These are phyloP conservation scores for Pyxicephalus adspersus DNA, from an alignment of 2,113 vertebrate genomes.

Conservation along the genomic window DNA sequence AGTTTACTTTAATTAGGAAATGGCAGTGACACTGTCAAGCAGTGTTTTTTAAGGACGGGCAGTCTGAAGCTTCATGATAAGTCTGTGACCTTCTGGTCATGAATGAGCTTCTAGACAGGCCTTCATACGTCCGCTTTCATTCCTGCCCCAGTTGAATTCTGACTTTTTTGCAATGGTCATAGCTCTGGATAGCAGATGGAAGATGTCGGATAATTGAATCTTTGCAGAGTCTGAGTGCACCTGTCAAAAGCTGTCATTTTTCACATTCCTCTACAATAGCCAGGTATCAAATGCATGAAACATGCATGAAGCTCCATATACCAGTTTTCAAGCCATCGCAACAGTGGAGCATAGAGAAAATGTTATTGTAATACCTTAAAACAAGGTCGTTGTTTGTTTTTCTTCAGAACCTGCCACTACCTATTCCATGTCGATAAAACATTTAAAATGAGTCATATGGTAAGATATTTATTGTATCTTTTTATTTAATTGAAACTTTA, in stretches of 20 bases:
- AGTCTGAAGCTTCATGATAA: no score
- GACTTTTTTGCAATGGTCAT: conserved; percentile 19
- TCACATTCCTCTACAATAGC: conserved; percentile 30
- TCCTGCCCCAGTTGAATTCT: conserved; percentile 7
- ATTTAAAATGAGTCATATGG: no score
- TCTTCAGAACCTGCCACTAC: not conserved
- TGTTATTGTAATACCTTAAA: not conserved
- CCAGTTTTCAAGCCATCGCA: conserved; percentile 14
- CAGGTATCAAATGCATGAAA: conserved; percentile 16
- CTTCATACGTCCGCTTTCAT: conserved; percentile 13
- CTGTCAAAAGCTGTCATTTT: conserved; percentile 46
- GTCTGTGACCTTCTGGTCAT: conserved; percentile 21
- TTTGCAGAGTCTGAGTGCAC: conserved; percentile 39
- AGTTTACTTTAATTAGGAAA: no score
- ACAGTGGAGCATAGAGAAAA: conserved; percentile 6
- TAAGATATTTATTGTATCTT: no score
- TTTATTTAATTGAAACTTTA: no score
- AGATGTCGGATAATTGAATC: conserved; percentile 51
- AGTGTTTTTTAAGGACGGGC: no score
- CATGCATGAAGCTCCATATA: conserved; percentile 32
- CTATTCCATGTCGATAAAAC: no score
- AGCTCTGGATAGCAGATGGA: conserved; percentile 31
- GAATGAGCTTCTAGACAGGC: not conserved
- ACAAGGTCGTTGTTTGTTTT: not conserved
- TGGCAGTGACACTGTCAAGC: no score